Conservation (phyloP, 2,113 vertebrate genomes). For the Bos indicus region DNA sequence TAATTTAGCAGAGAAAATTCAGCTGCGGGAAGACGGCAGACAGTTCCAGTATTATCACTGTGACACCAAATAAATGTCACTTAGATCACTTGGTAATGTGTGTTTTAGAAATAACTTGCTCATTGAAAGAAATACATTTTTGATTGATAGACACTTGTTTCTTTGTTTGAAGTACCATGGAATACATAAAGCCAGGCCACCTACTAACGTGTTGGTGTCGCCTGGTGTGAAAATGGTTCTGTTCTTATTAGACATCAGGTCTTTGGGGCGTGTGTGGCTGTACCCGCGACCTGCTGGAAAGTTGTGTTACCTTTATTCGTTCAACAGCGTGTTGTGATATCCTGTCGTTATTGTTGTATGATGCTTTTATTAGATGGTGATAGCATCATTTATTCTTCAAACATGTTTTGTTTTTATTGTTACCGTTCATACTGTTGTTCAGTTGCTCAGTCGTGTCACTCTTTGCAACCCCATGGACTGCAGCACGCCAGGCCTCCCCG, state of each 20-base stretch:
- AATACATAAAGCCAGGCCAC: background rate
- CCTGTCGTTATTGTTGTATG: background rate
- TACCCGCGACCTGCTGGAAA: background rate
- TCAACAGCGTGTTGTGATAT: background rate
- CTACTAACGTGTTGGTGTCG: background rate
- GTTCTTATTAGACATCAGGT: background rate
- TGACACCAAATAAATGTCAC: background rate
- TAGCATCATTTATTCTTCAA: background rate
- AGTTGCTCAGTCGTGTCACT: background rate
- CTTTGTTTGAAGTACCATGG: background rate
- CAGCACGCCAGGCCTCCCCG: background rate
- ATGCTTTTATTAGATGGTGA: background rate
- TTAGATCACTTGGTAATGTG: background rate
- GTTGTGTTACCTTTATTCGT: background rate
- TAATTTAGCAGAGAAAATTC: conserved; percentile 44
- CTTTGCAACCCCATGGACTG: background rate
- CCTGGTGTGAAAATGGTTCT: background rate
- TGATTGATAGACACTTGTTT: background rate
- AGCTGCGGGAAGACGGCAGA: background rate
- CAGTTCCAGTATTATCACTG: background rate
- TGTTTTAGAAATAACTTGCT: conserved; percentile 19
- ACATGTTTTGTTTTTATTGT: background rate
- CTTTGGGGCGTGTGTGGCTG: background rate
- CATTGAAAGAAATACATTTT: background rate
- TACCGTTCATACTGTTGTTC: background rate